Percentiles rank a stretch among this genome's conserved stretches.
Conservation (phyloP, 2,888 invertebrate genomes). For the Lomographa bimaculata region DNA sequence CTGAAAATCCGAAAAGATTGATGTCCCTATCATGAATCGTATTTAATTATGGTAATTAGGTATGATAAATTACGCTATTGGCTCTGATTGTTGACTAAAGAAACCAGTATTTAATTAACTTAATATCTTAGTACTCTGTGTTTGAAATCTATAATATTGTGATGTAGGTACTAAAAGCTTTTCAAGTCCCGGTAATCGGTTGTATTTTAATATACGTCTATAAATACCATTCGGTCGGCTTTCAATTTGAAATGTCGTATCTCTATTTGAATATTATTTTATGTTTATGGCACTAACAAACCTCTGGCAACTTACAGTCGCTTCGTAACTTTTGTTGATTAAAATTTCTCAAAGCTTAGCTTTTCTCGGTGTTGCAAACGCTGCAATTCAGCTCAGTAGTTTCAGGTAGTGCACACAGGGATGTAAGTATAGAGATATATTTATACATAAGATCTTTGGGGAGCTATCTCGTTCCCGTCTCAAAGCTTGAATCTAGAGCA, state of each 20-base stretch:
- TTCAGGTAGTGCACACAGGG: slow-evolving; percentile 10
- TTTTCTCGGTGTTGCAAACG: slow-evolving; percentile 6
- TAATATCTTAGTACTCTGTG: too few species aligned
- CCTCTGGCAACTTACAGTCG: too few species aligned
- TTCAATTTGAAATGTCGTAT: too few species aligned
- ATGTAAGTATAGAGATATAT: too few species aligned
- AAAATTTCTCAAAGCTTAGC: slow-evolving; percentile 18
- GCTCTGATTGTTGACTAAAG: slow-evolving; percentile 21
- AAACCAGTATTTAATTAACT: too few species aligned
- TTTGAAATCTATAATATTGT: too few species aligned
- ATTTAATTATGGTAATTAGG: slow-evolving; percentile 40
- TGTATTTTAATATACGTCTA: too few species aligned
- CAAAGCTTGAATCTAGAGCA: slow-evolving; percentile 45
- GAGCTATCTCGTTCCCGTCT: slow-evolving; percentile 39
- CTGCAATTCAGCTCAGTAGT: slow-evolving; percentile 8
- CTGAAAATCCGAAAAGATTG: slow-evolving; percentile 28
- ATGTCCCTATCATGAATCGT: slow-evolving; percentile 31
- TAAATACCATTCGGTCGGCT: too few species aligned
- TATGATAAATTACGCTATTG: slow-evolving; percentile 39
- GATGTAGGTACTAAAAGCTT: too few species aligned
- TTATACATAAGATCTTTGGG: slow-evolving; percentile 47
- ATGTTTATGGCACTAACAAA: too few species aligned
- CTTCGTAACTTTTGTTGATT: slow-evolving; percentile 23
- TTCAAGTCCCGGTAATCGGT: too few species aligned
- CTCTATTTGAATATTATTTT: too few species aligned